Base-by-base conservation (phyloP, 2,888 invertebrate genomes). In the Athalia cordata region DNA sequence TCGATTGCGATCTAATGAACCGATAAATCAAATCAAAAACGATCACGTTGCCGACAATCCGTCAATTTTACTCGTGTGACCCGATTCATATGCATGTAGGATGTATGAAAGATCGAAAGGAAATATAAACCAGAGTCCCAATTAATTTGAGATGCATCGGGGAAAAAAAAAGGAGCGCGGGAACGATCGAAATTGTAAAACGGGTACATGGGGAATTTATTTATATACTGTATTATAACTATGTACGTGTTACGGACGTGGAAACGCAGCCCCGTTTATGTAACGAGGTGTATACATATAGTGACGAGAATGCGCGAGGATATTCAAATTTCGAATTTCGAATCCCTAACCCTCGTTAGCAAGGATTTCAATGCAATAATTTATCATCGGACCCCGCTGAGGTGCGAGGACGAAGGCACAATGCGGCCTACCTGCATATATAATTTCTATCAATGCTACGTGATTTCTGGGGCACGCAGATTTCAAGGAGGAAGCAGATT, bases 381-480 rank as follows among this genome's bases (percentile, higher is more conserved):
- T 89, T 89, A 89, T 89, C 89, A 88, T 87, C 85, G 86, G 85
- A 84, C 83, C 88, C 86, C 84, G 87, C 84, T 85, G 85, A 85
- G 87, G 85, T 85, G 83, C 84, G 81, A 83, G 83, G 79, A 80
- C 81, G 62, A 11, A 13, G 50, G 57, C 81, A 86, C 87, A 86
- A 87, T 87, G 81, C 82, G 68, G 83, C 82, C 84, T 88, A 86
- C 87, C 87, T 86, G 87, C 87, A 85, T 86, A 82, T 83, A 84
- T 86, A 85, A 87, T 86, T 87, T 85, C 84, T 83, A 78, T 78
- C 83, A 81, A 84, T 82, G 75, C 75, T 9, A 9, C 52, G 75
- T 62, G 81, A 84, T 84, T 85, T 86, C 82, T 81, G 81, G 82
- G 84, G 81, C 82, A 50, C 67, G 4, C n/a, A 52, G 13, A 47